These are phyloP conservation scores for Microtus ochrogaster DNA, from an alignment of 2,113 vertebrate species.

Conservation along the genomic window DNA sequence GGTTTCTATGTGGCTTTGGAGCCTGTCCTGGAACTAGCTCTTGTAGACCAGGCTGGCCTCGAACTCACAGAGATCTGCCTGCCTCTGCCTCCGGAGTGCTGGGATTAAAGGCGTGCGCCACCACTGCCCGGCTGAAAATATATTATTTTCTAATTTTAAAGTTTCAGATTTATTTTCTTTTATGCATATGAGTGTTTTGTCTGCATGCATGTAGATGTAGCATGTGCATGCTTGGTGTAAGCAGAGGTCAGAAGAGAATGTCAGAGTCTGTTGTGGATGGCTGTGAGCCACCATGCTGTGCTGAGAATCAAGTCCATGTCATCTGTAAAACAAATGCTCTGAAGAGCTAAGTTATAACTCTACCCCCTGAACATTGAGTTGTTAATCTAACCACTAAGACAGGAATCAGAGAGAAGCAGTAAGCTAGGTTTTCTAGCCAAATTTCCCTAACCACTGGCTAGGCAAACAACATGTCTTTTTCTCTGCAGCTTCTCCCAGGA, in stretches of 20 bases:
- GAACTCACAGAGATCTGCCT: too few species aligned
- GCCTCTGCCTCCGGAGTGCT: too few species aligned
- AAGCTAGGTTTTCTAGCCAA: not conserved
- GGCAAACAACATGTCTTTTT: not conserved
- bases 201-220: too few species aligned
- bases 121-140: not conserved
- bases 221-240: not conserved
- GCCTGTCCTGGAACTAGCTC: too few species aligned
- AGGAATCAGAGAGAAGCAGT: slow-evolving; percentile 1
- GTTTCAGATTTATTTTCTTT: too few species aligned
- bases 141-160: not conserved
- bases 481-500: not conserved
- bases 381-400: not conserved
- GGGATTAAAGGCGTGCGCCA: too few species aligned
- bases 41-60: too few species aligned
- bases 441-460: not conserved
- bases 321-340: not conserved
- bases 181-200: too few species aligned
- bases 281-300: not conserved
- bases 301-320: not conserved
- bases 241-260: not conserved
- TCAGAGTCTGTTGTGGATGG: not conserved
- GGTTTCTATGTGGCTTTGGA: too few species aligned
- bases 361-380: not conserved
- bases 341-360: not conserved